A percentile compares a stretch with the other conserved stretches of the same genome.
Evolutionary conservation across 2,797 vertebrate genomes (phyloP).

Genomic region (Myiothlypis chrysogaster): DNA sequence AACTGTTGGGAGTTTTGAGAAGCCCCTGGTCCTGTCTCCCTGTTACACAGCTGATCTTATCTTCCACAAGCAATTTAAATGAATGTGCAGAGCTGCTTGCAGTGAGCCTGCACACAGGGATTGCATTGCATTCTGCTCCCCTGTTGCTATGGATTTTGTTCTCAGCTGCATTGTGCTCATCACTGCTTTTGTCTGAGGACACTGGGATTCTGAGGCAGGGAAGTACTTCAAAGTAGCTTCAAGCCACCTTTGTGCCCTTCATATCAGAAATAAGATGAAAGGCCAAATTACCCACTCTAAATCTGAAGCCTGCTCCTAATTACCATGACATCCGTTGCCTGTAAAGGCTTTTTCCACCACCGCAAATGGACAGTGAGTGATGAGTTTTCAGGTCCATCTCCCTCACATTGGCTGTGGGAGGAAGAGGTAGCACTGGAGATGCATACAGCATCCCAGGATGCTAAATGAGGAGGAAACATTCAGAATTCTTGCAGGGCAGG

Average conservation of each 20-base stretch:
- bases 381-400: not conserved
- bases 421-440: not conserved
- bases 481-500: not conserved
- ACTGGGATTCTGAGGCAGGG: not conserved
- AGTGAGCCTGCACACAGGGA: not conserved
- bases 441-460: not conserved
- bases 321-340: not conserved
- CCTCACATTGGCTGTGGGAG: not conserved
- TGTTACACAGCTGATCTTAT: not conserved
- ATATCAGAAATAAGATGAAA: not conserved
- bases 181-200: not conserved
- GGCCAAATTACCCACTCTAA: not conserved
- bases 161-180: not conserved
- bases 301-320: not conserved
- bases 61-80: not conserved
- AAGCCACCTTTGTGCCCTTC: not conserved
- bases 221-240: not conserved
- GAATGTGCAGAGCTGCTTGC: not conserved
- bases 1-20: not conserved
- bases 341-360: not conserved
- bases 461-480: not conserved
- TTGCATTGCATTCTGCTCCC: not conserved
- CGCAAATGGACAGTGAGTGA: not conserved
- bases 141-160: constrained; percentile 12
- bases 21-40: not conserved